phyloP scores from a whole-genome alignment of 2,888 invertebrate genomes.

The Steinernema hermaphroditum region DNA sequence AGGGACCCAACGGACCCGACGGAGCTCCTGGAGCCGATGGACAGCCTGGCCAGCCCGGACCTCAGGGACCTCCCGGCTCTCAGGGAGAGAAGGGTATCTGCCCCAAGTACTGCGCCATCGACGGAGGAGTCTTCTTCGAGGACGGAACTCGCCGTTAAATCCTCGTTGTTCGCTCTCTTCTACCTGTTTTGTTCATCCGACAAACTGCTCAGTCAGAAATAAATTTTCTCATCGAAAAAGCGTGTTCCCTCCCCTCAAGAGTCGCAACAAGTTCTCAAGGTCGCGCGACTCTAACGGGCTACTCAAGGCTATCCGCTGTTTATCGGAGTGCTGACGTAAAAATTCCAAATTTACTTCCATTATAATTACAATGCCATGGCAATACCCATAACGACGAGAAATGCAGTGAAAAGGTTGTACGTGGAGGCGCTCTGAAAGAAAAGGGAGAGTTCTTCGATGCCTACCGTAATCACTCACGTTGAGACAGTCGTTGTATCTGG shows the following conservation, averaged over 20 bases:
- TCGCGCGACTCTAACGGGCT: neutral
- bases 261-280: neutral
- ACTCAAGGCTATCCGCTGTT: neutral
- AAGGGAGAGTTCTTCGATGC: no score
- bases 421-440: no score
- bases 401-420: no score
- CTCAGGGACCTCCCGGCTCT: slow-evolving; percentile 47
- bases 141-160: slow-evolving; percentile 49
- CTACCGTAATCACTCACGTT: neutral
- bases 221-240: neutral
- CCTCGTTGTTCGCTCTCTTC: neutral
- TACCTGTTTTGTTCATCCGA: neutral
- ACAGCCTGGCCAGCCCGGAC: slow-evolving; percentile 36
- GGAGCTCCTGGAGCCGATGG: no score
- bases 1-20: no score
- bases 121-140: slow-evolving; percentile 57
- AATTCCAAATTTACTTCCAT: neutral
- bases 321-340: neutral
- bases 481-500: slow-evolving; percentile 49
- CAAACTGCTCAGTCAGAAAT: slow-evolving; percentile 1
- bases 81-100: slow-evolving; percentile 52
- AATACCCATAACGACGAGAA: no score
- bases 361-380: neutral
- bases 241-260: neutral
- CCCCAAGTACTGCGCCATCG: slow-evolving; percentile 55